Evolutionary conservation across 2,888 invertebrate genomes (phyloP), one percentile per base, ranked within the genome.

Genomic region (Troides oblongomaculatus): DNA sequence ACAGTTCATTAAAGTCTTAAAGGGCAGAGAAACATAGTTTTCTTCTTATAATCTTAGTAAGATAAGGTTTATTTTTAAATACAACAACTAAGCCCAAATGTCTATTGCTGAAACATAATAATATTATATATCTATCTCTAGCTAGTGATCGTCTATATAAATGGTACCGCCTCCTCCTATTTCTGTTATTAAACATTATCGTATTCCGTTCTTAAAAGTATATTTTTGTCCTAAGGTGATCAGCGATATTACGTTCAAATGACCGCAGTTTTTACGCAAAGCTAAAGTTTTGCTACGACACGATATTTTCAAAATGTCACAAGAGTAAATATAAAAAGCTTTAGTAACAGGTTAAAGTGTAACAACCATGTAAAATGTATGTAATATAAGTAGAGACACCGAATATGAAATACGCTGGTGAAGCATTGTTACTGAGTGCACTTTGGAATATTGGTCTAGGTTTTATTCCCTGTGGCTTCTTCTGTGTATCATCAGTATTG

Each of bases 401-500:
- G 60, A 66, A 66, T 66, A 50, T 66, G 36, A 56, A 66, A 66
- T 66, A 60, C 21, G 36, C 66, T 50, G 4, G 60, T 53, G 50
- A 66, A 66, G 36, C 63, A 68, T 62, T 68, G 68, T 67, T 62
- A 63, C 68, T 25, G 68, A 46, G 50, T 68, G 68, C 62, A 68
- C 68, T 68, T 50, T 43, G 21, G 68, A 58, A 68, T 68, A 68
- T 68, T 68, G 68, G 57, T 68, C 62, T 63, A 68, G 62, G 68
- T 68, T 63, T 68, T 57, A 68, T 36, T 68, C 62, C 58, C 58
- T 1, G 46, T 23, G 58, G 62, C 58, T n/a, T 25, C 14, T 46
- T 43, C 46, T 58, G 30, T 62, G 58, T 62, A 25, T 57, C 62
- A 60, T 53, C 50, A 50, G 3, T 36, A 66, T 66, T 61, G 53